Evolutionary conservation across 2,797 vertebrate genomes (phyloP).

Genomic region (Cercopithecus neglectus): DNA sequence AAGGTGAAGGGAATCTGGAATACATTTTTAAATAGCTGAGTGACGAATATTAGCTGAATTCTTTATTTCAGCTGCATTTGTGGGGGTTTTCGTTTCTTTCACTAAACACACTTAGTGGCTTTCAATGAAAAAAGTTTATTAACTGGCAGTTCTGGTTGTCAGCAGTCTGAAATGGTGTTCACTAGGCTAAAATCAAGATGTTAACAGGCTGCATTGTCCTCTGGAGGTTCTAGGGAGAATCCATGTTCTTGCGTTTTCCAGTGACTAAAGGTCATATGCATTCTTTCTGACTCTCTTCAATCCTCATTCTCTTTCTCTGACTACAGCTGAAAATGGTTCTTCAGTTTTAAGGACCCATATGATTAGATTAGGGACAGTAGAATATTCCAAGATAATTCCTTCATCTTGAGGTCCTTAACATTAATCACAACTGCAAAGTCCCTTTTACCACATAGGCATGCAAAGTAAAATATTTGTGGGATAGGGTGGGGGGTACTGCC

Average conservation of each 20-base stretch:
- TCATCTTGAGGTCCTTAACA: background rate
- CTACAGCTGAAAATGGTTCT: background rate
- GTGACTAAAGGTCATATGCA: background rate
- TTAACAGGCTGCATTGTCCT: background rate
- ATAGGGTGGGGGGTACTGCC: rapidly evolving
- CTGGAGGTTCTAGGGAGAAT: background rate
- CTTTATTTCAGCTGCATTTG: background rate
- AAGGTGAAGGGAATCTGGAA: background rate
- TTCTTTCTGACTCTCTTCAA: background rate
- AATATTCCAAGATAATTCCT: background rate
- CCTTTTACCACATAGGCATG: background rate
- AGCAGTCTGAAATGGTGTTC: background rate
- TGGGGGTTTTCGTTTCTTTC: background rate
- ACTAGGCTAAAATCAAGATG: background rate
- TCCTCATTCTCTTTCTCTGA: background rate
- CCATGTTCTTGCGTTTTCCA: background rate
- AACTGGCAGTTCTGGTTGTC: background rate
- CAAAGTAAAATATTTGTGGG: background rate
- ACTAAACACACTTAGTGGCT: background rate
- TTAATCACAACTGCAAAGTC: background rate
- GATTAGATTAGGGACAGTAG: background rate
- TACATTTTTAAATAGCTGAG: background rate
- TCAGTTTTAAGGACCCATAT: background rate
- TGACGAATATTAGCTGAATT: background rate
- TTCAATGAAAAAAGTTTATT: background rate